These are phyloP conservation scores for Drosophila quinaria DNA, from an alignment of 2,888 invertebrate species.

Conservation along the genomic window DNA sequence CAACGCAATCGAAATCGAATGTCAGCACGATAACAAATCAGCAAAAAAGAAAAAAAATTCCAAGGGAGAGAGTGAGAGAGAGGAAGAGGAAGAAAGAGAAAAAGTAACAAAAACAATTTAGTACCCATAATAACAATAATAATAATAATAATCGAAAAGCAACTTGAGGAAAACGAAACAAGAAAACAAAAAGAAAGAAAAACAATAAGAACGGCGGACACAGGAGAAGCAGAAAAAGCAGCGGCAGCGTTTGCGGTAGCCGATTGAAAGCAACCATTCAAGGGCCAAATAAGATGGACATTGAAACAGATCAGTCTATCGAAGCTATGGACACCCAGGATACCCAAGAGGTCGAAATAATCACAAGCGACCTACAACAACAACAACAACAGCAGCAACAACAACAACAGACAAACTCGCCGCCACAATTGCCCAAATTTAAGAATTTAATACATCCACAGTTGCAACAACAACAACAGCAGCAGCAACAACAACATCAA, in stretches of 20 bases:
- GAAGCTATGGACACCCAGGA: slow-evolving; percentile 86
- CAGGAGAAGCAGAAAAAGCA: slow-evolving; percentile 14
- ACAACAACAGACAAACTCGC: slow-evolving; percentile 60
- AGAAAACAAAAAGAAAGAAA: not conserved
- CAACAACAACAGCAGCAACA: slow-evolving; percentile 68
- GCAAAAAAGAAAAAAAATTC: not conserved
- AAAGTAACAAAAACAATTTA: slow-evolving; percentile 1
- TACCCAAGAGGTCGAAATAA: slow-evolving; percentile 84
- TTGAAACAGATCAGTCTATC: slow-evolving; percentile 85
- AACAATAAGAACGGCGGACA: slow-evolving; percentile 21
- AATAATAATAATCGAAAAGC: slow-evolving; percentile 5
- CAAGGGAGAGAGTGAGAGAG: not conserved
- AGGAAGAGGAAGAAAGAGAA: not conserved
- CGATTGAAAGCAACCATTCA: slow-evolving; percentile 37
- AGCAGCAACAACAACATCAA: slow-evolving; percentile 29
- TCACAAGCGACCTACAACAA: slow-evolving; percentile 81
- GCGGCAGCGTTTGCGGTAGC: slow-evolving; percentile 44
- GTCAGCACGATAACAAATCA: slow-evolving; percentile 40
- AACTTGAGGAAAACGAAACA: slow-evolving; percentile 2
- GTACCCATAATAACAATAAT: slow-evolving; percentile 5
- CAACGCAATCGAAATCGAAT: slow-evolving; percentile 50
- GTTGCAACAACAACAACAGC: slow-evolving; percentile 47
- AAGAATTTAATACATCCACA: slow-evolving; percentile 72
- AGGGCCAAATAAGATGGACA: slow-evolving; percentile 81
- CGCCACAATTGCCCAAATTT: slow-evolving; percentile 75